Evolutionary conservation across 2,888 invertebrate genomes (phyloP), one percentile per base, ranked within the genome.

Genomic region (Oxytorus armatus): DNA sequence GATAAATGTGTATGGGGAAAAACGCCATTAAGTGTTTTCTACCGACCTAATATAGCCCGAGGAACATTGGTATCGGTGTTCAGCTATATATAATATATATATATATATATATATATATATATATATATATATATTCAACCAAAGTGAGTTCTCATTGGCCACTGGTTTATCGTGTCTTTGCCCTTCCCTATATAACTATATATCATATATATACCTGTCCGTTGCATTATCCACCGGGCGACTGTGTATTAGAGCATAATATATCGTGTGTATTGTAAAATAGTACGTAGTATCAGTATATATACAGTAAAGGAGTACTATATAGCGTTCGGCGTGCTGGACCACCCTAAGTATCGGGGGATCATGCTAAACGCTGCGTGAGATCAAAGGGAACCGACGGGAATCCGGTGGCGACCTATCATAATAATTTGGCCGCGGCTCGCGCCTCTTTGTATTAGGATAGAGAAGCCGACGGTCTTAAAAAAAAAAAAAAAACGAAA

Each of bases 331-430:
- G 42, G 61, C 33, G 55, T 53, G 73, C 66, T 82, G 84, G 85
- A 83, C 84, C 84, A 83, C 87, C 88, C 89, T 89, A 89, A 90
- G 90, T 89, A 90, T 90, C 88, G 87, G 87, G 86, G 89, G 88
- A 91, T 90, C 90, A 91, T 90, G 90, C 90, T 91, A 91, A 92
- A 92, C 89, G 91, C 89, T 88, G 87, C 73, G 86, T 83, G 75
- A 89, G 90, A 91, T 91, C 90, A 91, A 91, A 91, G 88, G 86
- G 78, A 70, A 88, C 91, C 91, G 91, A 89, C 90, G 86, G 89
- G 90, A 92, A 91, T 88, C 91, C 88, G 90, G 91, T 90, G 91
- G 90, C 89, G 81, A 91, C 90, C 91, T 92, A 92, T 92, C 91
- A 91, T 91, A 91, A 91, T 92, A 91, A 92, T 92, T 91, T 91